A percentile compares a stretch with the other conserved stretches of the same genome.
Conservation (phyloP, 23 tunicate species). For the Trididemnum clinides region DNA sequence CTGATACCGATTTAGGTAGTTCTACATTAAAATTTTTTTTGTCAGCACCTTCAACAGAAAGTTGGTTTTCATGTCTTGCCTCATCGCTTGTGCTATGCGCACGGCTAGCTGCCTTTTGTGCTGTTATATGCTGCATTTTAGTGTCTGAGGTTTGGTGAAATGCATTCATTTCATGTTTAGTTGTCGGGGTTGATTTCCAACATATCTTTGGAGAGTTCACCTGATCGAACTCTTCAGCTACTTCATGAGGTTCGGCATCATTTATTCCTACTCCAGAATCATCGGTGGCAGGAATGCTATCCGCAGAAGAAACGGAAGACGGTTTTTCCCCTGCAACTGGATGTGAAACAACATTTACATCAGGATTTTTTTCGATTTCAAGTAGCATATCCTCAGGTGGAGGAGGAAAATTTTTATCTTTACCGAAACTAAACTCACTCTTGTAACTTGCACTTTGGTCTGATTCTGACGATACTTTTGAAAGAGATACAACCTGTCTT, state of each 20-base stretch:
- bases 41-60: background rate
- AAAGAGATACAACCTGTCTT: too few species aligned
- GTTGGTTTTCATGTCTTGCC: background rate
- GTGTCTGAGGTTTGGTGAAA: background rate
- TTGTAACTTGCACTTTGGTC: too few species aligned
- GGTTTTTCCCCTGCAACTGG: conserved; percentile 49
- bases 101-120: background rate
- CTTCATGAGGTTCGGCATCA: conserved; percentile 86
- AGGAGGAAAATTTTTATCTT: too few species aligned
- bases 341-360: background rate
- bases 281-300: conserved; percentile 66
- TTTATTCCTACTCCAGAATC: conserved; percentile 82
- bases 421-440: too few species aligned
- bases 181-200: background rate
- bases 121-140: background rate
- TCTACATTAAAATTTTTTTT: background rate
- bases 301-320: conserved; percentile 55
- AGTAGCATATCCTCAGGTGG: too few species aligned
- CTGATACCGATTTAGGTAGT: background rate
- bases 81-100: background rate
- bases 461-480: too few species aligned
- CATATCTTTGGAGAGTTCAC: background rate
- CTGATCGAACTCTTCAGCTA: background rate
- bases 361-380: too few species aligned
- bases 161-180: background rate